Conservation (phyloP, 2,888 invertebrate genomes). For the Glomeris marginata region DNA sequence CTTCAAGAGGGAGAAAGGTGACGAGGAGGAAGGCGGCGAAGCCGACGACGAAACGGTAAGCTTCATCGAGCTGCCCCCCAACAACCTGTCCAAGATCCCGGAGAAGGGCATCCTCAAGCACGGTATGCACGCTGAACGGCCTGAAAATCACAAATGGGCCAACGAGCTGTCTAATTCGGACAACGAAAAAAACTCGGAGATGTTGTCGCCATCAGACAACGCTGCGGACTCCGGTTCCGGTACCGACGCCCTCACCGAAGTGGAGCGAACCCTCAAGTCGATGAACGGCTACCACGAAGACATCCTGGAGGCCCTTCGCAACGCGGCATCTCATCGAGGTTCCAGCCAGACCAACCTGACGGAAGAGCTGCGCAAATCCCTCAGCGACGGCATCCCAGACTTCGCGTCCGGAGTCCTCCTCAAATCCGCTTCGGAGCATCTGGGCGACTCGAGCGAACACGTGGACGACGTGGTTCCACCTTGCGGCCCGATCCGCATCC, state of each 20-base stretch:
- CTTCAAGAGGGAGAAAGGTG: constrained; percentile 26
- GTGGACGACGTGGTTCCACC: constrained; percentile 57
- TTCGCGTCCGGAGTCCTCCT: constrained; percentile 17
- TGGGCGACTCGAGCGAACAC: constrained; percentile 39
- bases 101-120: constrained; percentile 85
- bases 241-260: constrained; percentile 28
- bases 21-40: constrained; percentile 60
- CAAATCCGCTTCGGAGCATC: constrained; percentile 17
- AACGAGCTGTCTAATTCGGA: constrained; percentile 45
- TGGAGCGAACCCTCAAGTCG: constrained; percentile 68
- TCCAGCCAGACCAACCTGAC: constrained; percentile 44
- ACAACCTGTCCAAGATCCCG: constrained; percentile 57
- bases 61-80: constrained; percentile 62
- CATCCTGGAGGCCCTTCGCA: constrained; percentile 73
- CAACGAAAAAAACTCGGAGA: constrained; percentile 39
- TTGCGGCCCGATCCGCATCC: constrained; percentile 67
- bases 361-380: constrained; percentile 49
- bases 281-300: constrained; percentile 86
- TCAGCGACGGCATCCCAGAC: constrained; percentile 40
- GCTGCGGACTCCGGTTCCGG: constrained; percentile 23
- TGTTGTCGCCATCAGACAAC: constrained; percentile 46
- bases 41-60: constrained; percentile 63
- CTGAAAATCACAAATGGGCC: constrained; percentile 56
- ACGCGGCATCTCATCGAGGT: constrained; percentile 44
- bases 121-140: constrained; percentile 46